Conservation (phyloP, 2,888 invertebrate genomes). For the Meiosimyza decipiens region DNA sequence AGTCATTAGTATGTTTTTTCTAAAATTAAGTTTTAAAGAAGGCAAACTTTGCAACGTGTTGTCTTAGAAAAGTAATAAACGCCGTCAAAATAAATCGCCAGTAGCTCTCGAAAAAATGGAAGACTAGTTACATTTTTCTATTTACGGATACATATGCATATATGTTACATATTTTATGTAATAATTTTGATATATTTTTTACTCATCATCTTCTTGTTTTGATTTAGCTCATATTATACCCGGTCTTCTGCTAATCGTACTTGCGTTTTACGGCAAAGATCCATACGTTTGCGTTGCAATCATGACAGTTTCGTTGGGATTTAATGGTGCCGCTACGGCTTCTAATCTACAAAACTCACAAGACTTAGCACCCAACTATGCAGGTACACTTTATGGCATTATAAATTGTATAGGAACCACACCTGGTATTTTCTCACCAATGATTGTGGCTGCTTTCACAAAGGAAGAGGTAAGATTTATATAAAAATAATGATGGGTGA, state of each 20-base stretch:
- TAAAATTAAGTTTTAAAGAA: too few relatives aligned
- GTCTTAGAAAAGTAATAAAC: too few relatives aligned
- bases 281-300: slow-evolving; percentile 73
- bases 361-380: slow-evolving; percentile 80
- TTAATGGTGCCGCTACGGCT: slow-evolving; percentile 73
- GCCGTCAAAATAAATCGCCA: too few relatives aligned
- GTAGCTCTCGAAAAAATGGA: not conserved
- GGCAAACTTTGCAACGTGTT: too few relatives aligned
- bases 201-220: slow-evolving; percentile 51
- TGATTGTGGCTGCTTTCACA: slow-evolving; percentile 71
- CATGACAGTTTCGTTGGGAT: slow-evolving; percentile 77
- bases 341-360: slow-evolving; percentile 74
- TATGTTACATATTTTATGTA: too few relatives aligned
- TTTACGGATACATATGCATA: not conserved
- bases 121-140: not conserved
- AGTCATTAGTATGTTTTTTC: too few relatives aligned
- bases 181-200: not conserved
- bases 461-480: slow-evolving; percentile 50
- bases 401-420: slow-evolving; percentile 79
- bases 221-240: slow-evolving; percentile 71
- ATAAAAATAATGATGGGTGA: not conserved
- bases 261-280: slow-evolving; percentile 74
- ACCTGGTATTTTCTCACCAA: slow-evolving; percentile 78
- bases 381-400: slow-evolving; percentile 78
- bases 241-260: slow-evolving; percentile 69